phyloP scores from a whole-genome alignment of 2,113 vertebrate genomes.

The Paramisgurnus dabryanus region DNA sequence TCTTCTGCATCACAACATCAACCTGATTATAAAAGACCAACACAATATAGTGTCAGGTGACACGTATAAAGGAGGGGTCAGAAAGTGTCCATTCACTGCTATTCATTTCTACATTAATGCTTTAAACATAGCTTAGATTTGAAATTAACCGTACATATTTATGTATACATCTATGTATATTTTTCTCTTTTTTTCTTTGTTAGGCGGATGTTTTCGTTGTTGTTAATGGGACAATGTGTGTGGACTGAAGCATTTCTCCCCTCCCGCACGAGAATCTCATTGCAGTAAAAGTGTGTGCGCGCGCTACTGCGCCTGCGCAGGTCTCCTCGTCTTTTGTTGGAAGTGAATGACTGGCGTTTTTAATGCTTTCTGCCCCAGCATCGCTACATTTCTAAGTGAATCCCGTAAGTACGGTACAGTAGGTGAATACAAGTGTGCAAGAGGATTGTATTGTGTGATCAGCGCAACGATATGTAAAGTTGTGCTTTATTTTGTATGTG shows the following conservation, averaged over 20 bases:
- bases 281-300: conserved; percentile 63
- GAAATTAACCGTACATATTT: no score
- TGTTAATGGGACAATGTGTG: neutral
- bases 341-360: conserved; percentile 59
- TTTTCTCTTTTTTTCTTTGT: no score
- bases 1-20: no score
- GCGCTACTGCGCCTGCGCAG: conserved; percentile 58
- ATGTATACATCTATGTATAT: no score
- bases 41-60: no score
- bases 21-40: no score
- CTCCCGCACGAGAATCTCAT: conserved; percentile 45
- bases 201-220: neutral
- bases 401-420: neutral
- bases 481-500: conserved; percentile 27
- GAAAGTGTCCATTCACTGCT: no score
- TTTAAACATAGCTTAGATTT: no score
- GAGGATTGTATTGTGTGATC: conserved; percentile 22
- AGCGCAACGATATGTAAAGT: conserved; percentile 13
- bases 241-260: neutral
- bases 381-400: conserved; percentile 23
- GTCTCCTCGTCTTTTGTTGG: conserved; percentile 58
- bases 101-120: no score
- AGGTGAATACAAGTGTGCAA: neutral
- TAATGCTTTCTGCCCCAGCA: conserved; percentile 36
- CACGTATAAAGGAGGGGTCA: no score